Conservation (phyloP, 2,888 invertebrate species). For the Laothoe populi region DNA sequence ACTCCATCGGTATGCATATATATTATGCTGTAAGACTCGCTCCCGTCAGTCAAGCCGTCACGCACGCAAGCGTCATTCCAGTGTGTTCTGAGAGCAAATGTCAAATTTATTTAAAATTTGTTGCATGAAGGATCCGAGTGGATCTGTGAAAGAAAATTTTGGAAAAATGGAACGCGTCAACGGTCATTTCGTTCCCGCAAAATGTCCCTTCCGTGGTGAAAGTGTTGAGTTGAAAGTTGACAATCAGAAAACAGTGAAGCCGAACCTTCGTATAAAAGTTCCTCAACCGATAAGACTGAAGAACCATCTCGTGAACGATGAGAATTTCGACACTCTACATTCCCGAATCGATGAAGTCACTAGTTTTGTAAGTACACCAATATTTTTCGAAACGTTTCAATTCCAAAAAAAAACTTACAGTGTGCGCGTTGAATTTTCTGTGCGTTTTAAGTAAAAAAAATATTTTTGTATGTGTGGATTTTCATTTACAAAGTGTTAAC, state of each 20-base stretch:
- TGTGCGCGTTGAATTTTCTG: not conserved
- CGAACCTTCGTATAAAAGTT: conserved; percentile 68
- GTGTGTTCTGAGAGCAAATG: conserved; percentile 47
- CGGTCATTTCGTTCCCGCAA: conserved; percentile 50
- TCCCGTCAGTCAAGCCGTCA: conserved; percentile 51
- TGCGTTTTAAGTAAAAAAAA: not conserved
- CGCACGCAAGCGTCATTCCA: conserved; percentile 42
- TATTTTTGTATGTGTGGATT: not conserved
- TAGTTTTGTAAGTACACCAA: conserved; percentile 60
- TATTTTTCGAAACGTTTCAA: not conserved
- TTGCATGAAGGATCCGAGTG: conserved; percentile 45
- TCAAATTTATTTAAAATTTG: conserved; percentile 54
- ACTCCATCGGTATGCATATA: conserved; percentile 65
- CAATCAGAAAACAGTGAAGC: conserved; percentile 57
- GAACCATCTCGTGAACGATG: conserved; percentile 59
- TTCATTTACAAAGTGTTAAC: not conserved
- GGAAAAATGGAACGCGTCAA: conserved; percentile 58
- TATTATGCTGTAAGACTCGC: conserved; percentile 56
- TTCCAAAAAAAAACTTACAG: too few species aligned
- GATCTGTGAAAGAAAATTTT: conserved; percentile 42
- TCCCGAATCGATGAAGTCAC: conserved; percentile 61
- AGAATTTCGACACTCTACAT: conserved; percentile 67
- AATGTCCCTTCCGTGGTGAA: conserved; percentile 66
- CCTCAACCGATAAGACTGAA: conserved; percentile 69
- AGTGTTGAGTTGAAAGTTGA: conserved; percentile 56